Evolutionary conservation across 2,888 invertebrate genomes (phyloP), one percentile per base, ranked within the genome.

Genomic region (Lasioglossum oenotherae): DNA sequence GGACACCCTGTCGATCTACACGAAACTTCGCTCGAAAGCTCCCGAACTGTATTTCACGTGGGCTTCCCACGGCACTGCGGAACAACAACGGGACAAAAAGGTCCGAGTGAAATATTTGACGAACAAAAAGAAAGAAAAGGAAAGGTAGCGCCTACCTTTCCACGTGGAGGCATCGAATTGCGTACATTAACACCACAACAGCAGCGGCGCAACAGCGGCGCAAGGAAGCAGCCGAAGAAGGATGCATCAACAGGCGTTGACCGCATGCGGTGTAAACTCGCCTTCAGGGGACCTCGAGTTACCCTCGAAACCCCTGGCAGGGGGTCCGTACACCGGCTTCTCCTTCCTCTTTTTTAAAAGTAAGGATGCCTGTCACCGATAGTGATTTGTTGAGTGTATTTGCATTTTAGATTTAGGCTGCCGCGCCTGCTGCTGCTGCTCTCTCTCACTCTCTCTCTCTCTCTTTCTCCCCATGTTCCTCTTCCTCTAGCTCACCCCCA

Each of bases 381-480:
- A 93, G 93, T 95, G 95, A 95, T 95, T 95, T 95, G 94, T 95
- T 94, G 94, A 93, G 92, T 92, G 91, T 93, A 95, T 95, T 95
- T 95, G 95, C 95, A 95, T 95, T 94, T 95, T 94, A 95, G 94
- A 95, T 95, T 94, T 94, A 93, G 93, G 92, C 93, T 94, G 94
- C 93, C 92, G 94, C 92, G 93, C 92, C 94, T 93, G 87, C 85
- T 77, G 87, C 85, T 77, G 84, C 80, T 84, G 79, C 80, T 72
- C 75, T 80, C 31, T 80, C 31, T 31, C 31, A 31, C 31, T 31
- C 74, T 73, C 75, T 60, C 85, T 78, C 82, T 57, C 82, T 80
- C 80, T 49, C 85, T 57, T 77, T 31, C 73, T 78, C 46, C 14
- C 41, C 2, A 6, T 44, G 53, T 23, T 10, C 2, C 73, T 69